Conservation (phyloP, 2,113 vertebrate species). For the Caloenas nicobarica region DNA sequence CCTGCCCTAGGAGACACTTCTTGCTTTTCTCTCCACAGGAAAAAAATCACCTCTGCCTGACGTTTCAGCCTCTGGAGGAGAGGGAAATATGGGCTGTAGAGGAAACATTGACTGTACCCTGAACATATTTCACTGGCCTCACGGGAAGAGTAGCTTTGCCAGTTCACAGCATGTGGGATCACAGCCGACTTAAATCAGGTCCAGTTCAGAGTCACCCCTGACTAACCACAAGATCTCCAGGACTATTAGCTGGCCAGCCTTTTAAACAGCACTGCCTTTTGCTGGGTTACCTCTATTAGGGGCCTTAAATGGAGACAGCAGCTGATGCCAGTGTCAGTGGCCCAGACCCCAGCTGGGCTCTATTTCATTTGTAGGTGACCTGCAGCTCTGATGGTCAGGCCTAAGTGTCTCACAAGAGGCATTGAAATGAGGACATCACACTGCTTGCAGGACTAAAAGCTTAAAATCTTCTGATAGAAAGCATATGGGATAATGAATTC, state of each 20-base stretch:
- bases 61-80: background rate
- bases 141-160: background rate
- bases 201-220: background rate
- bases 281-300: fast-evolving
- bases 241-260: background rate
- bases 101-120: background rate
- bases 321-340: background rate
- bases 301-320: background rate
- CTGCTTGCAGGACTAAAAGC: background rate
- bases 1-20: background rate
- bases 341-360: background rate
- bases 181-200: background rate
- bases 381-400: background rate
- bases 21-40: background rate
- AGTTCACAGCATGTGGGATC: background rate
- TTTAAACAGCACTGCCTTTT: background rate
- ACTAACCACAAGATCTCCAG: background rate
- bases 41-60: background rate
- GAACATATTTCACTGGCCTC: background rate
- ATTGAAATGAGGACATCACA: fast-evolving
- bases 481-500: background rate
- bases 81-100: background rate
- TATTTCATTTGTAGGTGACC: background rate
- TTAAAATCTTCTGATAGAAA: background rate
- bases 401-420: background rate